phyloP scores from a whole-genome alignment of 2,797 vertebrate genomes.

The Gallinago solitaria region DNA sequence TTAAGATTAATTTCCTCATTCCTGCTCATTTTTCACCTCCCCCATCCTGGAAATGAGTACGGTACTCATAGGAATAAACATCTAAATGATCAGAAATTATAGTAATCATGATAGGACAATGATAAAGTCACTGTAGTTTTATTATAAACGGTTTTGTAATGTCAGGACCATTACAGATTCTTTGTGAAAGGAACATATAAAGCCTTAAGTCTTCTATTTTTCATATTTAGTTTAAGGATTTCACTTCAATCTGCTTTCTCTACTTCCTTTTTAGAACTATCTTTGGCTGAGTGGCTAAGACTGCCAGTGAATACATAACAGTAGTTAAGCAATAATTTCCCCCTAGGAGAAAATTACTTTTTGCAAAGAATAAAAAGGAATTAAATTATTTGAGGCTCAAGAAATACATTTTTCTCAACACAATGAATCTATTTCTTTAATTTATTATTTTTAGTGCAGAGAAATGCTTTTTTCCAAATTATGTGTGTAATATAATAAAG shows the following conservation, averaged over 20 bases:
- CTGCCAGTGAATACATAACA: slow-evolving; percentile 48
- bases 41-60: not conserved
- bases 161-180: not conserved
- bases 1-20: not conserved
- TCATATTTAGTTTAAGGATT: slow-evolving; percentile 35
- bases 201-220: not conserved
- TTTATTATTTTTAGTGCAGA: slow-evolving; percentile 69
- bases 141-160: not conserved
- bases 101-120: not conserved
- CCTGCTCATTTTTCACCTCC: not conserved
- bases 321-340: slow-evolving; percentile 66
- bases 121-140: not conserved
- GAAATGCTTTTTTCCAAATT: slow-evolving; percentile 50
- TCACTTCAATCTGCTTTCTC: slow-evolving; percentile 43
- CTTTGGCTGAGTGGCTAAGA: slow-evolving; percentile 52
- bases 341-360: slow-evolving; percentile 62
- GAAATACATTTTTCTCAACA: slow-evolving; percentile 63
- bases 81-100: not conserved
- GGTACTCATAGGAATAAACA: not conserved
- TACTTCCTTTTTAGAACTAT: slow-evolving; percentile 38
- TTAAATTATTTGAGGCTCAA: slow-evolving; percentile 67
- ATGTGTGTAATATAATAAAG: slow-evolving; percentile 68
- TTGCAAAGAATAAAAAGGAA: slow-evolving; percentile 67
- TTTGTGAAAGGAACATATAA: not conserved
- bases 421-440: slow-evolving; percentile 67